phyloP scores from a whole-genome alignment of 1,140 invertebrate genomes.

The Euura lappo region DNA sequence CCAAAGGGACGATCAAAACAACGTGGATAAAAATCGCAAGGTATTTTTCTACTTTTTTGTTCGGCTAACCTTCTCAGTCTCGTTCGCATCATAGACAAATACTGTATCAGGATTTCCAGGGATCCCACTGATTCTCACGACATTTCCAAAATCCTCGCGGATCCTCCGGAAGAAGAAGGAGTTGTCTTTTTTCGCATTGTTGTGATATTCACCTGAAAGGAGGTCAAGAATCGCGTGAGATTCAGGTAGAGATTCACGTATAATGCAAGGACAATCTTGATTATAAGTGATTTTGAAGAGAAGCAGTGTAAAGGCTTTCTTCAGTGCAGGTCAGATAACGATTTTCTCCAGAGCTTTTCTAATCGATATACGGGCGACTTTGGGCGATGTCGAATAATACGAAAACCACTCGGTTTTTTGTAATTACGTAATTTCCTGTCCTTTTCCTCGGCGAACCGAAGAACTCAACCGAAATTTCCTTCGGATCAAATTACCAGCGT shows the following conservation, averaged over 20 bases:
- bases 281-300: too few relatives aligned
- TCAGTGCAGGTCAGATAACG: too few relatives aligned
- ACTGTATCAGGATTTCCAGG: slow-evolving; percentile 14
- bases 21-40: too few relatives aligned
- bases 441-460: background rate
- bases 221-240: background rate
- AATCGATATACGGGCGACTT: too few relatives aligned
- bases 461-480: background rate
- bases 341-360: too few relatives aligned
- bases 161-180: background rate
- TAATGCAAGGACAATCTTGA: too few relatives aligned
- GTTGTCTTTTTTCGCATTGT: background rate
- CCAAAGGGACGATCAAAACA: too few relatives aligned
- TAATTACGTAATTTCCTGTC: background rate
- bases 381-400: too few relatives aligned
- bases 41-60: too few relatives aligned
- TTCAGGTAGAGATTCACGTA: background rate
- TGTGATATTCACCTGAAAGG: slow-evolving; percentile 19
- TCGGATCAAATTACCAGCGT: background rate
- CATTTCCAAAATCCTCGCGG: background rate
- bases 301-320: too few relatives aligned
- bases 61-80: slow-evolving; percentile 25
- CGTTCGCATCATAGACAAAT: slow-evolving; percentile 20
- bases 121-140: slow-evolving; percentile 6
- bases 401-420: background rate